Conservation (phyloP, 2,888 invertebrate genomes). For the Frankliniella intonsa region DNA sequence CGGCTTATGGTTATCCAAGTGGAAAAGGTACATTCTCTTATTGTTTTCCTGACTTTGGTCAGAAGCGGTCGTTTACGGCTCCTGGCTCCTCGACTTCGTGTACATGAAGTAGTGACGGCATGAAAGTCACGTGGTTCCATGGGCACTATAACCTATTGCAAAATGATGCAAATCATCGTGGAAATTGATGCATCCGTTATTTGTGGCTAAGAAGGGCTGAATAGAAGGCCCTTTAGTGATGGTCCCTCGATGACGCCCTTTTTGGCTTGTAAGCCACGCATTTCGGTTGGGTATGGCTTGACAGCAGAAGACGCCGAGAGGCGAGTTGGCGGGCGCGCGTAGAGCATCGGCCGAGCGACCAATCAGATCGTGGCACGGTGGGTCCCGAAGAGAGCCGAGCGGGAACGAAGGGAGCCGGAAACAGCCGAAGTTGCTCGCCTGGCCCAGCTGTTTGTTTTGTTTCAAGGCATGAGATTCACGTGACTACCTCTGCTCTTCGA, state of each 20-base stretch:
- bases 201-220: neutral
- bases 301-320: slow-evolving; percentile 15
- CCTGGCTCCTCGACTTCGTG: neutral
- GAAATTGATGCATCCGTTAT: neutral
- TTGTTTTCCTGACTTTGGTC: no score
- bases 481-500: slow-evolving; percentile 56
- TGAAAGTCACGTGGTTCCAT: slow-evolving; percentile 21
- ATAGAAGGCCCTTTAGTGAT: neutral
- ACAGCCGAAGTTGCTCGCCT: neutral
- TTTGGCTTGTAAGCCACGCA: neutral
- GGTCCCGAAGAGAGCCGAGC: neutral
- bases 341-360: neutral
- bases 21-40: no score
- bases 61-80: no score
- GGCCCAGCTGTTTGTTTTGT: slow-evolving; percentile 58
- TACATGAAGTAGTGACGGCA: neutral
- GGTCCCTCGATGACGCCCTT: neutral
- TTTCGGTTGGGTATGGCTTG: neutral
- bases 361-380: slow-evolving; percentile 8
- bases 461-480: slow-evolving; percentile 67
- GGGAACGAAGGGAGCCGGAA: neutral
- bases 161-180: neutral
- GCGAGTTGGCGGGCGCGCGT: neutral
- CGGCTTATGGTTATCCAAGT: no score
- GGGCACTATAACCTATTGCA: neutral